Evolutionary conservation across 2,797 vertebrate species (phyloP).

Genomic region (Morus bassanus): DNA sequence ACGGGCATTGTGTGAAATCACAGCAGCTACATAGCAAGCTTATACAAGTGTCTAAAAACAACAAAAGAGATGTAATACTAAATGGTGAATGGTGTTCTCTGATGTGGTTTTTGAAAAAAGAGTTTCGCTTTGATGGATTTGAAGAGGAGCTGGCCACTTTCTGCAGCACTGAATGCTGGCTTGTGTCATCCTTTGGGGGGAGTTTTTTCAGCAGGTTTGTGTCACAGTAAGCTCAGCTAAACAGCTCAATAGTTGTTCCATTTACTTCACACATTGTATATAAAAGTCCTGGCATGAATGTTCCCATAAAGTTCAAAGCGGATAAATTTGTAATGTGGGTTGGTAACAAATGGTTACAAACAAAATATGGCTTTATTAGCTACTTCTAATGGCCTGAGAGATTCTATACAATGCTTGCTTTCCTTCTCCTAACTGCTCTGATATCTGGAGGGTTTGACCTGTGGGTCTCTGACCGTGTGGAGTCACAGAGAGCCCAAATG

Average conservation of each 20-base stretch:
- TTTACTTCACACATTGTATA: constrained; percentile 57
- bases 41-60: constrained; percentile 30
- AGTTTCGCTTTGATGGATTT: constrained; percentile 26
- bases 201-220: constrained; percentile 42
- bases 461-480: constrained; percentile 48
- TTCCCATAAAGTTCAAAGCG: constrained; percentile 64
- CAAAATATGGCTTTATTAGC: constrained; percentile 73
- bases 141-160: constrained; percentile 32
- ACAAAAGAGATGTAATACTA: constrained; percentile 47
- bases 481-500: constrained; percentile 41
- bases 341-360: constrained; percentile 63
- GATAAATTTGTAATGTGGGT: constrained; percentile 53
- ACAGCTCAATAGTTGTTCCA: constrained; percentile 62
- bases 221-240: constrained; percentile 23
- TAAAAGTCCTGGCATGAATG: constrained; percentile 43
- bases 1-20: constrained; percentile 52
- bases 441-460: constrained; percentile 52
- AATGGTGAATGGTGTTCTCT: constrained; percentile 53
- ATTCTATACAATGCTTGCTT: constrained; percentile 50
- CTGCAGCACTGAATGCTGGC: constrained; percentile 18
- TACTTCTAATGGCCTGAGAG: constrained; percentile 58
- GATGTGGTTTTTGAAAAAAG: constrained; percentile 50
- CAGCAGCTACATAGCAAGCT: constrained; percentile 29
- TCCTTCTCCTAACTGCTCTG: constrained; percentile 45
- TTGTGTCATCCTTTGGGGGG: constrained; percentile 41